Evolutionary conservation across 2,113 vertebrate genomes (phyloP).

Genomic region (Tretioscincus oriximinensis): DNA sequence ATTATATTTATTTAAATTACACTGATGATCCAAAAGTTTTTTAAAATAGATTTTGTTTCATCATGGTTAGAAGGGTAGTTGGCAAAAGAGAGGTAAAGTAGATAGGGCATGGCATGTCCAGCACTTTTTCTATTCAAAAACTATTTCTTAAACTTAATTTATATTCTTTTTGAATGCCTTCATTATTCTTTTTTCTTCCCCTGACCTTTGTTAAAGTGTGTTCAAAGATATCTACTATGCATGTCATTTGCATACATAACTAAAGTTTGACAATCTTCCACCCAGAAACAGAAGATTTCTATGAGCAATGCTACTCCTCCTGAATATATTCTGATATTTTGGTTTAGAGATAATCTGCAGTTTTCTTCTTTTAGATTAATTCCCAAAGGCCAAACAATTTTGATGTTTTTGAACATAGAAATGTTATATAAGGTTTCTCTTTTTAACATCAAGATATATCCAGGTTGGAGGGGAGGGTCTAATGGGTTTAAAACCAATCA

Average conservation of each 20-base stretch:
- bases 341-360: slow-evolving; percentile 15
- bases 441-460: too few species aligned
- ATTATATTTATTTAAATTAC: not conserved
- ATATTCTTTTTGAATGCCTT: not conserved
- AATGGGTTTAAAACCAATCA: not conserved
- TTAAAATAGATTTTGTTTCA: fast-evolving
- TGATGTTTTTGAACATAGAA: too few species aligned
- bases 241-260: slow-evolving; percentile 7
- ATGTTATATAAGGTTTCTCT: too few species aligned
- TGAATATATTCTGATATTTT: slow-evolving; percentile 40
- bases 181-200: slow-evolving; percentile 12
- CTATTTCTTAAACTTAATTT: slow-evolving; percentile 1
- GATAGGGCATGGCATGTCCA: not conserved
- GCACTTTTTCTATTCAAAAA: not conserved
- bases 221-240: slow-evolving; percentile 31
- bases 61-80: not conserved
- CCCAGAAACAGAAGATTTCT: not conserved
- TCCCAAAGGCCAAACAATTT: not conserved
- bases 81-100: not conserved
- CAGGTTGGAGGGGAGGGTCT: too few species aligned
- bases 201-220: not conserved
- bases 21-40: not conserved
- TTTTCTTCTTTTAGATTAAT: slow-evolving; percentile 29
- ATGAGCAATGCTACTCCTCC: not conserved
- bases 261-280: not conserved